A percentile compares a stretch with the other conserved stretches of the same genome.
These are phyloP conservation scores for Crocuta crocuta DNA, from an alignment of 2,113 vertebrate species.

Conservation along the genomic window DNA sequence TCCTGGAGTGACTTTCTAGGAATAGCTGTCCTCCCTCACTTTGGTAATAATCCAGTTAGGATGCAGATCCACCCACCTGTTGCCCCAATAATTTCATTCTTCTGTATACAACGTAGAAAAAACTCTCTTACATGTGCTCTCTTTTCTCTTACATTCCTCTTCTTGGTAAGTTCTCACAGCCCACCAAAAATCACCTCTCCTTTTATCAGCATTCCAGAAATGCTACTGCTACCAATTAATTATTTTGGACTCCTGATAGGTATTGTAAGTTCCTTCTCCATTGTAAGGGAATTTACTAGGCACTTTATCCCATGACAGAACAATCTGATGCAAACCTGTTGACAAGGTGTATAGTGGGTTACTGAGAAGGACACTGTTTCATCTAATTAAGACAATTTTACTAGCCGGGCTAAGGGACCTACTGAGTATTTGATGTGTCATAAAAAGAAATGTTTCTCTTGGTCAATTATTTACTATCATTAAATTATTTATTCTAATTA, in stretches of 20 bases:
- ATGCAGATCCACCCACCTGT: neutral
- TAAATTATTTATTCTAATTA: too few relatives aligned
- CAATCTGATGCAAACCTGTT: neutral
- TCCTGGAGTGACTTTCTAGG: neutral
- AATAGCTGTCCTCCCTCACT: neutral
- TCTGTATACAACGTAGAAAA: neutral
- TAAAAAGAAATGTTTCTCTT: constrained; percentile 3
- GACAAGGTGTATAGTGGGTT: neutral
- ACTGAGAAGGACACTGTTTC: neutral
- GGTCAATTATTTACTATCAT: neutral
- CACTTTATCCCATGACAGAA: neutral
- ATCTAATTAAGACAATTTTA: neutral
- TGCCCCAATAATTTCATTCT: neutral
- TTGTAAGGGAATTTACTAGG: neutral
- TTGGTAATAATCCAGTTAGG: neutral
- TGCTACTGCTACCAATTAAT: neutral
- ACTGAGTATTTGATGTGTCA: neutral
- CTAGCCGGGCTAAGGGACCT: neutral
- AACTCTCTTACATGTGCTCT: neutral
- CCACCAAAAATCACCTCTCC: neutral
- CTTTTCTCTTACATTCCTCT: neutral
- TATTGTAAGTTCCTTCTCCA: neutral
- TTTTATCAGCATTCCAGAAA: neutral
- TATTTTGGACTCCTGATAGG: neutral
- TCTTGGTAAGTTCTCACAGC: constrained; percentile 29